Base-by-base conservation (phyloP, 2,888 invertebrate genomes). In the Eupithecia inturbata region DNA sequence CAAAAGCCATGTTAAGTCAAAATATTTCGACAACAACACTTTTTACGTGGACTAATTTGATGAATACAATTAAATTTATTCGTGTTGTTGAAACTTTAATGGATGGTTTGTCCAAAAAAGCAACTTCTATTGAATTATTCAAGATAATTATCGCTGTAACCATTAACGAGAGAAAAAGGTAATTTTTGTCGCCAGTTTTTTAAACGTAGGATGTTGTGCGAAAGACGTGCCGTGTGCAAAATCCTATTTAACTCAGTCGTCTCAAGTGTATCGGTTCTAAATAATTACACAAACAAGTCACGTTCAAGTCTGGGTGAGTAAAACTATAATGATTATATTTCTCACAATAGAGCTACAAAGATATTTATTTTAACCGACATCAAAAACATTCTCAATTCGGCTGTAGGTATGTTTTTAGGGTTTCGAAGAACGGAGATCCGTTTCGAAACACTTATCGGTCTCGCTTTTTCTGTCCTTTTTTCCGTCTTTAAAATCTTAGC, bases 231-330 rank as follows among this genome's bases (percentile, higher is more conserved):
- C 60, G 60, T 60, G n/a, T 26, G 26, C 16, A 60, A 60, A 60
- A 26, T 16, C 26, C 60, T 60, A 7, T 26, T 28, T 60, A 9
- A 4, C 45, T 67, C n/a, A 49, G n/a, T 49, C 33, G 53, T 49
- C 79, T 79, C 80, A 53, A 68, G 79, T 77, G 83, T 77, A 78
- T 80, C 79, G 78, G 57, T 66, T 63, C 60, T 72, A 67, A 28
- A 74, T 75, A 72, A 41, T 77, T 80, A 76, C 68, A 60, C 74
- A 80, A 80, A 81, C 78, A 79, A 80, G 81, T 80, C 81, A 79
- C 78, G 79, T 77, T 79, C 49, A 77, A 77, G 80, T 75, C 75
- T 77, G 77, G 67, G 74, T 81, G 74, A 81, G 74, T 79, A 77
- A 78, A 77, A 81, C 81, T 82, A 76, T 74, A 81, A 83, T 81